Base-by-base conservation (phyloP, 2,797 vertebrate genomes). In the Rhyacichthys aspro region DNA sequence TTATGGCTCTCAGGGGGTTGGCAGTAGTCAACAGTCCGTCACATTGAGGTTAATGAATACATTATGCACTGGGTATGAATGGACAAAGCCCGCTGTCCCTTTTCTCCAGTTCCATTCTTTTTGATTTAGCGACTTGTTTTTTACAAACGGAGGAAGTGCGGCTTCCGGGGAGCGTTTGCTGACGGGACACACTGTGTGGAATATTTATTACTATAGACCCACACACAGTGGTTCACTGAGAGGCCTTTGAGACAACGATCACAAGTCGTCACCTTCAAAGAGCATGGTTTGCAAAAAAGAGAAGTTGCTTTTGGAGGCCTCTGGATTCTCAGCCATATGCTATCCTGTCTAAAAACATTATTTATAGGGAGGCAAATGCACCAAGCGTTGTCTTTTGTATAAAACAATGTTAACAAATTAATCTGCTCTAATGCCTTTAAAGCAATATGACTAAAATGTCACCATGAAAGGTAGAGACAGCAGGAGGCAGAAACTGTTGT, bases 101-200 rank as follows among this genome's bases (percentile, higher is more conserved):
- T 81, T 63, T 58, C 68, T 78, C 53, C 70, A 55, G 67, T 86
- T 86, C 86, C 80, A 57, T 37, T 74, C 57, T 54, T 77, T 86
- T 86, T 88, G 86, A 89, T 87, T 89, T 85, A 87, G 64, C 74
- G 77, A 57, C 56, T 89, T 89, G 86, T 88, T 90, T 89, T 81
- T 48, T 63, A 48, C 78, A 74, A 75, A 59, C 52, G 48, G 53
- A 66, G 77, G 73, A 81, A 74, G 63, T 64, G 63, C 1, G 46
- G 76, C 67, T 76, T 87, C 79, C 70, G 61, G 67, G 68, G 47
- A 46, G 42, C 61, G 61, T 71, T 79, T 70, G 68, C 5, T 47
- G 71, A 81, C 64, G 52, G 33, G 17, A 53, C 49, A 63, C 71
- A 78, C 19, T 59, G 49, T 23, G 56, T 16, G 59, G 14, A 8